Base-by-base conservation (phyloP, 2,113 vertebrate genomes). In the Ptilorrhoa leucosticta region DNA sequence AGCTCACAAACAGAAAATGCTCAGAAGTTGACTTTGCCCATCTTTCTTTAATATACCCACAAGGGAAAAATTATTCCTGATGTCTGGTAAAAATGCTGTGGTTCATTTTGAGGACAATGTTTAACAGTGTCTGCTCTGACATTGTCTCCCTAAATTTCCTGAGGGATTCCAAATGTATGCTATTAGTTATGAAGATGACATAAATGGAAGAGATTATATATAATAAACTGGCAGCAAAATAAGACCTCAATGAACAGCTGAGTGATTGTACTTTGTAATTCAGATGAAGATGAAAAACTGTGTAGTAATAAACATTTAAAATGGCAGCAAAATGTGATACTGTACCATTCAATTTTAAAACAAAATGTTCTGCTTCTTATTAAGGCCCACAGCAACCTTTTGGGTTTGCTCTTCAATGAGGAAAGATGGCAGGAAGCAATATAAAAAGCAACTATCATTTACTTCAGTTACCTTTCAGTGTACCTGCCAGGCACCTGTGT, bases 401-500 rank as follows among this genome's bases (percentile, higher is more conserved):
- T 53, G 14, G 4, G 61, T 86, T 80, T 23, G 8, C 8, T 73
- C 11, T 75, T 31, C 37, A 45, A 4, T 78, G 51, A 69, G 33
- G 30, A 83, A 51, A 51, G 7, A 21, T 9, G 35, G 27, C 23
- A 63, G 70, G 7, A 47, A 63, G 17, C 11, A 69, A 24, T 7
- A 47, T 14, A 7, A 71, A 70, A 83, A n/a, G 3, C 6, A 10
- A 13, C 10, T 2, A 33, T 71, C 5, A 45, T 60, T 83, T 83
- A 18, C 22, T 88, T 33, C 39, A 75, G 35, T 57, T 47, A 33
- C 31, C 42, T 11, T 71, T 40, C 2, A 26, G 19, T 3, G 2
- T 24, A 71, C 0, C 0, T 31, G 18, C 27, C 35, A 82, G 35
- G 19, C 35, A 50, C 16, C 3, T 1, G 1, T 10, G 22, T 26